phyloP scores from a whole-genome alignment of 2,888 invertebrate genomes.

The Argynnis bischoffii region DNA sequence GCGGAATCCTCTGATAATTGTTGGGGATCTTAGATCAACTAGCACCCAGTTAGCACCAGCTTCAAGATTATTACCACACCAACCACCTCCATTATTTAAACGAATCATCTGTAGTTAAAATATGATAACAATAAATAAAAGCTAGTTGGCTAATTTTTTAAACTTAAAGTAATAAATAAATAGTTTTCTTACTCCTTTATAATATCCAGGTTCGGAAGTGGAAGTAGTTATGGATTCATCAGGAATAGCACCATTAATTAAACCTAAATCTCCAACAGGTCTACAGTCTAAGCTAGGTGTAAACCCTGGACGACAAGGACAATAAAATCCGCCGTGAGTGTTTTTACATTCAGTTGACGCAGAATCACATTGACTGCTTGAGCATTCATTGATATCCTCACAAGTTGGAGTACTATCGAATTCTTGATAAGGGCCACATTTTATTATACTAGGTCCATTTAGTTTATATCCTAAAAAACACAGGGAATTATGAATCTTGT shows the following conservation, averaged over 20 bases:
- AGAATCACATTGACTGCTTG: slow-evolving; percentile 93
- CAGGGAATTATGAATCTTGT: background rate
- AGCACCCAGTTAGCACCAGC: slow-evolving; percentile 95
- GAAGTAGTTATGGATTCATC: slow-evolving; percentile 95
- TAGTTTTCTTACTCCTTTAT: slow-evolving; percentile 86
- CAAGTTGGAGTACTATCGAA: slow-evolving; percentile 93
- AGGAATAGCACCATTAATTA: slow-evolving; percentile 94
- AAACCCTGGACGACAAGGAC: slow-evolving; percentile 93
- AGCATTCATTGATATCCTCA: slow-evolving; percentile 96
- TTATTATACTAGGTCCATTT: slow-evolving; percentile 90
- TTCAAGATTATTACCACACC: slow-evolving; percentile 94
- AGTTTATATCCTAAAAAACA: slow-evolving; percentile 87
- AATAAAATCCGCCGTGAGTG: slow-evolving; percentile 93
- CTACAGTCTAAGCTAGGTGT: slow-evolving; percentile 93
- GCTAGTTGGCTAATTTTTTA: background rate
- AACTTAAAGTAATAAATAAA: background rate
- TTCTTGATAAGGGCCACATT: slow-evolving; percentile 91
- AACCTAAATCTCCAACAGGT: slow-evolving; percentile 93
- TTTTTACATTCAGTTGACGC: slow-evolving; percentile 96
- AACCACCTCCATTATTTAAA: slow-evolving; percentile 91
- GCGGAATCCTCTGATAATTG: slow-evolving; percentile 93
- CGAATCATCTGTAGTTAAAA: slow-evolving; percentile 86
- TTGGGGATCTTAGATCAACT: slow-evolving; percentile 93
- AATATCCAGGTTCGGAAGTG: slow-evolving; percentile 90
- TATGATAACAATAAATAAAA: slow-evolving; percentile 9